Conservation (phyloP, 2,113 vertebrate genomes). For the Anolis sagrei region DNA sequence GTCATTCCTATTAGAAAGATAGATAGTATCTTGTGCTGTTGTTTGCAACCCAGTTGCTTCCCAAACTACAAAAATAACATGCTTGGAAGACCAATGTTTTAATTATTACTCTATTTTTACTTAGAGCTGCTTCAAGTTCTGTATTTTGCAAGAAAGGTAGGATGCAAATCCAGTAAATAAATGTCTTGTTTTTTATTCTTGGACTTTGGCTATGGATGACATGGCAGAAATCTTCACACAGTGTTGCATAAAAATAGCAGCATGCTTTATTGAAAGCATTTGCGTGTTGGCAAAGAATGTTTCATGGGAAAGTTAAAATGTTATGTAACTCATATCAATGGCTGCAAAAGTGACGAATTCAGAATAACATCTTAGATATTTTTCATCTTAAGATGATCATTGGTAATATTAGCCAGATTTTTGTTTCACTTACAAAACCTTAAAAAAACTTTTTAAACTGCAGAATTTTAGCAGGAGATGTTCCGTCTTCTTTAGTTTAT, state of each 20-base stretch:
- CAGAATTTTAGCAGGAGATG: background rate
- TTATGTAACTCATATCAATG: too few species aligned
- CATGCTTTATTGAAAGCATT: conserved; percentile 6
- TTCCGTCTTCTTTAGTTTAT: background rate
- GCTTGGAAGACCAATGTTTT: conserved; percentile 13
- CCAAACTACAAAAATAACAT: fast-evolving
- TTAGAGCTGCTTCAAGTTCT: background rate
- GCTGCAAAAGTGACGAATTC: background rate
- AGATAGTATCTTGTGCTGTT: background rate
- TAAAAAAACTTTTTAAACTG: background rate
- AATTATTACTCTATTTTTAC: background rate
- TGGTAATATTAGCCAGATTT: background rate
- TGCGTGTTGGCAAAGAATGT: background rate
- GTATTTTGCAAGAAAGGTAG: too few species aligned
- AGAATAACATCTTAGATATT: background rate
- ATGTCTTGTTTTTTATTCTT: conserved; percentile 45
- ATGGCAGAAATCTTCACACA: conserved; percentile 45
- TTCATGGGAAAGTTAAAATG: background rate
- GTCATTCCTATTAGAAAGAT: background rate
- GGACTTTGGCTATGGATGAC: conserved; percentile 65
- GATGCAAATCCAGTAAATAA: background rate
- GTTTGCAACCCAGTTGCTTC: background rate
- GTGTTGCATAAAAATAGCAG: conserved; percentile 36
- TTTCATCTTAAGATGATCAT: background rate
- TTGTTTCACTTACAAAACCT: background rate